Conservation (phyloP, 2,888 invertebrate species). For the Cephus spinipes region DNA sequence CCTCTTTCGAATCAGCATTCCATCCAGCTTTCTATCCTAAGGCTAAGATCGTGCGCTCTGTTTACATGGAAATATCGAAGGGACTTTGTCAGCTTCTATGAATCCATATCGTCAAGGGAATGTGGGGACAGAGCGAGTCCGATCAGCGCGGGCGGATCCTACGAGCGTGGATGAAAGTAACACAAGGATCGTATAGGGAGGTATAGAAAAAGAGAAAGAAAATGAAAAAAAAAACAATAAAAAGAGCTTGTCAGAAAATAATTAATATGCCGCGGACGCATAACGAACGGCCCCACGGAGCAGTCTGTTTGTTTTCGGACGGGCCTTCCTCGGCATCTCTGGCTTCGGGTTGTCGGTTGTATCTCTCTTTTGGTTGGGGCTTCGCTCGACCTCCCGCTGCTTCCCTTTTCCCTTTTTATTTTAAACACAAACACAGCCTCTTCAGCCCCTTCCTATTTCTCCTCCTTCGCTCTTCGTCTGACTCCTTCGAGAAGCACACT, state of each 20-base stretch:
- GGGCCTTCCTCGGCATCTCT: slow-evolving; percentile 35
- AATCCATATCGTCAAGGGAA: not conserved
- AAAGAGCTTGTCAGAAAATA: slow-evolving; percentile 55
- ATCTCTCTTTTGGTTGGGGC: slow-evolving; percentile 43
- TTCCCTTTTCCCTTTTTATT: slow-evolving; percentile 40
- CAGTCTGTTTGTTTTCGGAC: slow-evolving; percentile 64
- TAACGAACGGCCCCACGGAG: slow-evolving; percentile 60
- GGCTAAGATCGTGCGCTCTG: not conserved
- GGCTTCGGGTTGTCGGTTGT: slow-evolving; percentile 35
- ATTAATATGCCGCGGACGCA: slow-evolving; percentile 64
- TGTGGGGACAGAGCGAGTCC: not conserved
- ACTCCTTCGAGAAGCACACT: slow-evolving; percentile 16
- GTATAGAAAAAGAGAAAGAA: not conserved
- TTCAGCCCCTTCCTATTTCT: slow-evolving; percentile 22
- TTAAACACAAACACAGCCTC: slow-evolving; percentile 42
- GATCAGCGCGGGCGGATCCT: not conserved
- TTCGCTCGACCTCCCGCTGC: slow-evolving; percentile 53
- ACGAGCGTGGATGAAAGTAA: not conserved
- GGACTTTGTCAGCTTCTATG: not conserved
- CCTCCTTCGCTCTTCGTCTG: slow-evolving; percentile 11
- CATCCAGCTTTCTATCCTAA: not conserved
- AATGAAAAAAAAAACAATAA: slow-evolving; percentile 29
- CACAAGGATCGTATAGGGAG: not conserved
- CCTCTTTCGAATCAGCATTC: not conserved
- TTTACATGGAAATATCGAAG: not conserved